Conservation (phyloP, 2,113 vertebrate species). For the Lamprologus sp. region DNA sequence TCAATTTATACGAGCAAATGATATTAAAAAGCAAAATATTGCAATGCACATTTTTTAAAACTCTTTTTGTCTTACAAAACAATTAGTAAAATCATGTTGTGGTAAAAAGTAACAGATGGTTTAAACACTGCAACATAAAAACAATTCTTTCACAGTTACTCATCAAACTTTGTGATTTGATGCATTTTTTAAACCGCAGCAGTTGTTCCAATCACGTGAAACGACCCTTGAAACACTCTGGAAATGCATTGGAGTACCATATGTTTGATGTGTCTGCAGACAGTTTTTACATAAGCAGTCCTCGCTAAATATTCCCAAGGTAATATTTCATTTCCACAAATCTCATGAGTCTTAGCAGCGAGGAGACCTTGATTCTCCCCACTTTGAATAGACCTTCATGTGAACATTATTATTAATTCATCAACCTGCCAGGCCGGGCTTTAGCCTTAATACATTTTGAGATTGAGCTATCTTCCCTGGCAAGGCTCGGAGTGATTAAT, state of each 20-base stretch:
- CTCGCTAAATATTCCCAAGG: neutral
- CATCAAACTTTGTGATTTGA: neutral
- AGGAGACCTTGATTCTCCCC: slow-evolving; percentile 1
- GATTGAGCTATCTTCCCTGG: slow-evolving; percentile 44
- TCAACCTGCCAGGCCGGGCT: slow-evolving; percentile 31
- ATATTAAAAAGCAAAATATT: neutral
- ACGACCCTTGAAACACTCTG: neutral
- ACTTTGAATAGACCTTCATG: slow-evolving; percentile 43
- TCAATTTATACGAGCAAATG: neutral
- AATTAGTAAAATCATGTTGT: neutral
- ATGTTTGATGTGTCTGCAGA: neutral
- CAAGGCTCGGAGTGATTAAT: slow-evolving; percentile 43
- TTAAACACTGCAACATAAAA: neutral
- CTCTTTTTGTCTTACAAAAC: neutral
- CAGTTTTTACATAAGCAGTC: neutral
- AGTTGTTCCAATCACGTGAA: neutral
- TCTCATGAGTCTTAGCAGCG: neutral
- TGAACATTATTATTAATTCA: slow-evolving; percentile 60
- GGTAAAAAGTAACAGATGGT: neutral
- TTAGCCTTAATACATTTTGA: slow-evolving; percentile 49
- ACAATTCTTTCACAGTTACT: neutral
- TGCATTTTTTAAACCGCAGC: neutral
- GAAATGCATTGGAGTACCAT: neutral
- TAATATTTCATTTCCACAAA: slow-evolving; percentile 2
- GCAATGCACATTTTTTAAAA: neutral